These are phyloP conservation scores for Perizoma affinitatum DNA, from an alignment of 2,888 invertebrate genomes.

Conservation along the genomic window DNA sequence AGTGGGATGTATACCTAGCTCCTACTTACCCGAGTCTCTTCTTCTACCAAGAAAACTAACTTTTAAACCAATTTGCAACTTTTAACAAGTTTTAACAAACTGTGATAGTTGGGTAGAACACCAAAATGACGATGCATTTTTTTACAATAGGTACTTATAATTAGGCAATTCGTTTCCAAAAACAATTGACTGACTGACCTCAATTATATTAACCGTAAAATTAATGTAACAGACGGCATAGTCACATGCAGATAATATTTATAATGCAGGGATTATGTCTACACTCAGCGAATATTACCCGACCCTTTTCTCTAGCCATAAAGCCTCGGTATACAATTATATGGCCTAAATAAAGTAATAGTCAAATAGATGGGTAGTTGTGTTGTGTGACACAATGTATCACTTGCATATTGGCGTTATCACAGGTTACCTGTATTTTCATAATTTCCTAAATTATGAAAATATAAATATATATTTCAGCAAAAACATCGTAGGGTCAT, in stretches of 20 bases:
- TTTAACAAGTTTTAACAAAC: neutral
- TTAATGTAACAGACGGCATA: constrained; percentile 25
- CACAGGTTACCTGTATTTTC: too few relatives aligned
- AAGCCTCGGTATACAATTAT: constrained; percentile 4
- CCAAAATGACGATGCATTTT: neutral
- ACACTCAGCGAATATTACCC: constrained; percentile 33
- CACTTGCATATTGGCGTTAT: too few relatives aligned
- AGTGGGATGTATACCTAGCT: too few relatives aligned
- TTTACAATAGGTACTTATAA: neutral
- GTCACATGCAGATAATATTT: constrained; percentile 20
- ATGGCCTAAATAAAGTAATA: too few relatives aligned
- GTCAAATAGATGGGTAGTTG: too few relatives aligned
- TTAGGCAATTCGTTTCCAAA: neutral
- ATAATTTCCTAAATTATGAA: too few relatives aligned
- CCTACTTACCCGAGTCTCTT: too few relatives aligned
- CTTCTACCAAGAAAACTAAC: neutral
- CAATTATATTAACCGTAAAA: constrained; percentile 17
- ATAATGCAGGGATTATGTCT: constrained; percentile 19
- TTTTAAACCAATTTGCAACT: neutral
- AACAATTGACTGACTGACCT: constrained; percentile 6
- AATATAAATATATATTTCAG: too few relatives aligned
- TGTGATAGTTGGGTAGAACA: neutral
- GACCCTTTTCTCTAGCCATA: constrained; percentile 19
- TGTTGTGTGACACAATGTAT: too few relatives aligned
- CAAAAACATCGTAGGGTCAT: too few relatives aligned